These are phyloP conservation scores for Eremobia ochroleuca DNA, from an alignment of 2,888 invertebrate genomes.

Conservation along the genomic window DNA sequence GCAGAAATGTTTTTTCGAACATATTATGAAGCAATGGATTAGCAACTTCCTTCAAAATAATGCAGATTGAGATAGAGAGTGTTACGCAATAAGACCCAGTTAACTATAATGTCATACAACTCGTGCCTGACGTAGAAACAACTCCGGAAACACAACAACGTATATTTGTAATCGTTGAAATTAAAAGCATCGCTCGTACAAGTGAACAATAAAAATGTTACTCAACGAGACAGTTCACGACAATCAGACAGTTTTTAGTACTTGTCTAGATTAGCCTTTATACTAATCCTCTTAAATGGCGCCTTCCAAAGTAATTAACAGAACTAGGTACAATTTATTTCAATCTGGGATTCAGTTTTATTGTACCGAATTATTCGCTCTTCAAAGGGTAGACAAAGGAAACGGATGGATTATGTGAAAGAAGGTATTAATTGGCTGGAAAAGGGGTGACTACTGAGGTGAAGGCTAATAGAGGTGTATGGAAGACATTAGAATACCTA, in stretches of 20 bases:
- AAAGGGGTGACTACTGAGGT: background rate
- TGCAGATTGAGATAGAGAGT: too few relatives aligned
- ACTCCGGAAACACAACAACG: background rate
- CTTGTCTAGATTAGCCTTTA: constrained; percentile 49
- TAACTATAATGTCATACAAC: background rate
- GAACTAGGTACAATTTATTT: constrained; percentile 25
- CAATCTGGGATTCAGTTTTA: constrained; percentile 29
- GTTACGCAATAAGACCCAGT: background rate
- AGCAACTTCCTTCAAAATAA: too few relatives aligned
- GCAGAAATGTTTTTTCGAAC: too few relatives aligned
- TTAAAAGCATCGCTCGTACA: constrained; percentile 6
- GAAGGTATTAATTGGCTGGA: background rate
- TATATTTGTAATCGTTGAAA: constrained; percentile 28
- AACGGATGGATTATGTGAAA: background rate
- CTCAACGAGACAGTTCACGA: constrained; percentile 35
- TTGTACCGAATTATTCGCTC: constrained; percentile 30
- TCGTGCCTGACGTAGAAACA: background rate
- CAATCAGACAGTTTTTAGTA: constrained; percentile 62
- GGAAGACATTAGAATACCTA: too few relatives aligned
- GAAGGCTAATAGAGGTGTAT: background rate
- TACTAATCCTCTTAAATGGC: constrained; percentile 48
- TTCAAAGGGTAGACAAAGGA: too few relatives aligned
- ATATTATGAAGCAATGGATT: too few relatives aligned
- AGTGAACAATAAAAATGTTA: constrained; percentile 41
- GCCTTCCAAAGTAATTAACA: constrained; percentile 49